A percentile compares a stretch with the other conserved stretches of the same genome.
Conservation (phyloP, 2,888 invertebrate genomes). For the Exocentrus adspersus region DNA sequence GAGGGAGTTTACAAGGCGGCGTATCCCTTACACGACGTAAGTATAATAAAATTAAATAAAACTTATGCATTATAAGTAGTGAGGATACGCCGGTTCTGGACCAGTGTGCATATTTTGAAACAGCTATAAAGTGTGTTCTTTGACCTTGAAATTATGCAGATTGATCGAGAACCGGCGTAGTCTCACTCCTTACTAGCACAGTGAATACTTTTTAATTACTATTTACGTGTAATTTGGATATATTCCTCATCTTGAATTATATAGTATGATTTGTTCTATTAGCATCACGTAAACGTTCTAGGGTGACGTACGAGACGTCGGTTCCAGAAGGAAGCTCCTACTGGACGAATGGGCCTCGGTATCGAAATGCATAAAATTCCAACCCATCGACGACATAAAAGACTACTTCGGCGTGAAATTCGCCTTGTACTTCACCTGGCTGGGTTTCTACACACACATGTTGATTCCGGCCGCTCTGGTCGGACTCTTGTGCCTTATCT, state of each 20-base stretch:
- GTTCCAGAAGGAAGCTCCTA: conserved; percentile 67
- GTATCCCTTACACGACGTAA: conserved; percentile 81
- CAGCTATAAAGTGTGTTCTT: too few relatives aligned
- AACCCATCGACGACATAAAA: conserved; percentile 81
- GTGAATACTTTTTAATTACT: too few relatives aligned
- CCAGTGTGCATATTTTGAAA: too few relatives aligned
- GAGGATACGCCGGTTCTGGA: too few relatives aligned
- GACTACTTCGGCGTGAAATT: conserved; percentile 82
- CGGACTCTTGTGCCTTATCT: conserved; percentile 74
- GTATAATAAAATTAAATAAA: conserved; percentile 45
- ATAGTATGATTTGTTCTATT: too few relatives aligned
- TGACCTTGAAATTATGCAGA: too few relatives aligned
- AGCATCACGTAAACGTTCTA: conserved; percentile 56
- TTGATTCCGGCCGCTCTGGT: conserved; percentile 77
- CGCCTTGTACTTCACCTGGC: conserved; percentile 85
- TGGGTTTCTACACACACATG: conserved; percentile 88
- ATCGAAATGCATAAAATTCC: conserved; percentile 75
- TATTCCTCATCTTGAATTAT: too few relatives aligned
- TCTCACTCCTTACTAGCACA: too few relatives aligned
- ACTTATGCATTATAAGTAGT: too few relatives aligned
- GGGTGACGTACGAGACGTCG: conserved; percentile 67
- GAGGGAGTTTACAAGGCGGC: conserved; percentile 76
- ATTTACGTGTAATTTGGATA: too few relatives aligned
- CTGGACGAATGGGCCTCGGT: conserved; percentile 78
- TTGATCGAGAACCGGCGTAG: too few relatives aligned